Evolutionary conservation across 2,888 invertebrate genomes (phyloP), one percentile per base, ranked within the genome.

Genomic region (Biston stratarius): DNA sequence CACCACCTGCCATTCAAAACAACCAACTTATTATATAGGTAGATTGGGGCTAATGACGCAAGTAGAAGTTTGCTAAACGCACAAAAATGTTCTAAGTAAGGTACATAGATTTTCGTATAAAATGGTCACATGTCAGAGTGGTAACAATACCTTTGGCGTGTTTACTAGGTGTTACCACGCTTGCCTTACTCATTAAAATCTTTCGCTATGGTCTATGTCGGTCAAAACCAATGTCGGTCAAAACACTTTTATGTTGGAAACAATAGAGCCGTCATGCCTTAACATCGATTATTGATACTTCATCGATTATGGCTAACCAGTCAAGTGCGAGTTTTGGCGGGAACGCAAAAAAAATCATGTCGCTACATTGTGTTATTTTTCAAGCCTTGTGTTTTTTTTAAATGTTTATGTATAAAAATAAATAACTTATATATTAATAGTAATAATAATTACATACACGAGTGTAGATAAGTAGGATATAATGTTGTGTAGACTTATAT

Each of bases 131-230:
- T 38, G 6, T 38, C 0, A n/a, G n/a, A n/a, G n/a, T n/a, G n/a
- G n/a, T n/a, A 38, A 38, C 38, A 38, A 38, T 38, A 38, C 8
- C 6, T 38, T 38, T 38, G 53, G 33, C 6, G 34, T 42, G 33
- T 42, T 55, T 42, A 42, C 55, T 42, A 12, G 36, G 44, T 33
- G 55, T 42, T 33, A 42, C 36, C 45, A 48, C 15, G 45, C 58
- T 59, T 15, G 48, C 12, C 12, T 8, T 48, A 59, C 38, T 24
- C 14, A 14, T 45, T 57, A 45, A 14, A 34, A 45, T 59, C 14
- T 48, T 59, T 48, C 6, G 48, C 15, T 11, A 48, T 38, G 58
- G 58, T 59, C 36, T 48, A 40, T 15, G 45, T 59, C 48, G 58
- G 45, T 42, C 42, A 55, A 53, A 55, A 42, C 10, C 15, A 55